These are phyloP conservation scores for Zaprionus bogoriensis DNA, from an alignment of 2,888 invertebrate species.

Conservation along the genomic window DNA sequence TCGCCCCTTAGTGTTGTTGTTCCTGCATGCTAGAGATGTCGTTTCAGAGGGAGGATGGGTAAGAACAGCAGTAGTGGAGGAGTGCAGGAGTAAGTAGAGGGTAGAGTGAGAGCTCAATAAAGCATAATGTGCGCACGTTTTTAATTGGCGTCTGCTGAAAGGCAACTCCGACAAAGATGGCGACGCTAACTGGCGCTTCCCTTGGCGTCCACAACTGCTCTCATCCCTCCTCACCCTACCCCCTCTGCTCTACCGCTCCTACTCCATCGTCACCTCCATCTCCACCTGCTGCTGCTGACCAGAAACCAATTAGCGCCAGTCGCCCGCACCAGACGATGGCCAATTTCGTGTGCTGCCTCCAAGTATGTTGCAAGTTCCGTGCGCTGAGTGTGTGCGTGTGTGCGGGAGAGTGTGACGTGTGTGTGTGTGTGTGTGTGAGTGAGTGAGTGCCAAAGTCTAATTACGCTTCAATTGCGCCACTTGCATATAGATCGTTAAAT, in stretches of 20 bases:
- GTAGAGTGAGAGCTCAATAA: conserved; percentile 68
- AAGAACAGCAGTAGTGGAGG: not conserved
- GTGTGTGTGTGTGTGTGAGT: conserved; percentile 16
- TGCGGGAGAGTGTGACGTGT: not conserved
- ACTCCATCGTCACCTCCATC: no score
- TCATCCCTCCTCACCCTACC: not conserved
- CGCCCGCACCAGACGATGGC: conserved; percentile 53
- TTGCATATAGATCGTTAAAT: conserved; percentile 83
- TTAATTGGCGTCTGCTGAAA: conserved; percentile 74
- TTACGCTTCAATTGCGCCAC: conserved; percentile 82
- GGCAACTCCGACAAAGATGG: conserved; percentile 41
- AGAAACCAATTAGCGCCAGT: conserved; percentile 76
- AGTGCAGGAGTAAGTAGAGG: no score
- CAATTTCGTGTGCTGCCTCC: conserved; percentile 47
- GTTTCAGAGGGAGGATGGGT: not conserved
- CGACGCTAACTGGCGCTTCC: conserved; percentile 21
- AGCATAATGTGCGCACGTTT: conserved; percentile 79
- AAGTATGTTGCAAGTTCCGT: not conserved
- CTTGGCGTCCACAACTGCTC: no score
- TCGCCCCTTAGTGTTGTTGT: no score
- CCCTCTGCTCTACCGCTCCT: not conserved
- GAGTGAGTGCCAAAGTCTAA: conserved; percentile 75
- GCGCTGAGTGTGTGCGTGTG: conserved; percentile 28
- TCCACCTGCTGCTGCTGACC: conserved; percentile 56
- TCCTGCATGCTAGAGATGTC: not conserved